These are phyloP conservation scores for Oxytorus armatus DNA, from an alignment of 2,888 invertebrate species.

Conservation along the genomic window DNA sequence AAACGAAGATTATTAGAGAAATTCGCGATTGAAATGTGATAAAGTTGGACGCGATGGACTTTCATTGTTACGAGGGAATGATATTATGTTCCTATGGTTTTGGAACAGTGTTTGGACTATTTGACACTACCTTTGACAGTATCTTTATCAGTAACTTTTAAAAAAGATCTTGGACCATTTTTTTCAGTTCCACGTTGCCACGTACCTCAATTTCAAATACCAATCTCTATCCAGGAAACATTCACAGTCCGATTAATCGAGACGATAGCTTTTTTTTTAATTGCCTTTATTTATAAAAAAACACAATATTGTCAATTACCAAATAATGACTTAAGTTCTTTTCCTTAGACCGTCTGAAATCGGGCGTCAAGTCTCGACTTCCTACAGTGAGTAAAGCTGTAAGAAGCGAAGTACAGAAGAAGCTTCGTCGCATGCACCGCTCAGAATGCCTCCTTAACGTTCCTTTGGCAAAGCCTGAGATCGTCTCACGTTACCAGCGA, in stretches of 20 bases:
- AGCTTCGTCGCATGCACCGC: conserved; percentile 66
- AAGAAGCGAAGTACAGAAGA: conserved; percentile 51
- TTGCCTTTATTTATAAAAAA: no score
- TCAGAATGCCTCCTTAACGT: conserved; percentile 70
- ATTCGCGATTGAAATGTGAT: background rate
- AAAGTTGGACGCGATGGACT: background rate
- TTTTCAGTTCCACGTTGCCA: no score
- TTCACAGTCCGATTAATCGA: no score
- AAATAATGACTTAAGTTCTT: background rate
- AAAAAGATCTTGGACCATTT: no score
- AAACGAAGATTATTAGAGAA: background rate
- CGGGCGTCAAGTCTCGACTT: background rate
- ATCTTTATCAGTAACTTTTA: no score
- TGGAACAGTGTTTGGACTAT: no score
- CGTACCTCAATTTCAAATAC: no score
- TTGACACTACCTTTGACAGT: no score
- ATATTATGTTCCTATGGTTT: no score
- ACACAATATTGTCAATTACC: background rate
- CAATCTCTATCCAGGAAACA: no score
- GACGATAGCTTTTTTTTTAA: no score
- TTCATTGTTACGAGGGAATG: no score
- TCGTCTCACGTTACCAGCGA: conserved; percentile 60
- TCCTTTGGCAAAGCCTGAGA: conserved; percentile 60
- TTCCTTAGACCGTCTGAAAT: background rate
- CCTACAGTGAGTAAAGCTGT: conserved; percentile 9